Evolutionary conservation across 2,797 vertebrate genomes (phyloP).

Genomic region (Leontopithecus rosalia): DNA sequence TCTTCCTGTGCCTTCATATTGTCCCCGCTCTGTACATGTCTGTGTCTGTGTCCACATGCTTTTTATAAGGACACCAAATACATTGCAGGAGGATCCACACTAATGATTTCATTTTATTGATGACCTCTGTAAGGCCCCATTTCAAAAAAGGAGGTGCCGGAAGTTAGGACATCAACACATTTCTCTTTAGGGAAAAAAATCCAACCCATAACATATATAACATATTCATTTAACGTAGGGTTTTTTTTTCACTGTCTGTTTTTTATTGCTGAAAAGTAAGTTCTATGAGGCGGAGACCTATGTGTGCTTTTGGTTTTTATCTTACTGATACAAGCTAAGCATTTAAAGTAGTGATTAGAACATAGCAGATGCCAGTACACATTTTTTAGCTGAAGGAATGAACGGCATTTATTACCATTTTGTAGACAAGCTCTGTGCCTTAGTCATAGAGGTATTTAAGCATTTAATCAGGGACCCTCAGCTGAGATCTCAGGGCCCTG

Average conservation of each 20-base stretch:
- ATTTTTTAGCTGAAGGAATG: not conserved
- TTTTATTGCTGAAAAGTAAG: not conserved
- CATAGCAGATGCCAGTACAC: rapidly evolving
- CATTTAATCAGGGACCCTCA: not conserved
- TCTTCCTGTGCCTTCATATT: rapidly evolving
- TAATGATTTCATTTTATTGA: not conserved
- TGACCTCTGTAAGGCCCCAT: not conserved
- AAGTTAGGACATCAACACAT: not conserved
- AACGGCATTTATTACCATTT: no score
- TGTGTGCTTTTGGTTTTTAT: not conserved
- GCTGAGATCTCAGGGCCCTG: not conserved
- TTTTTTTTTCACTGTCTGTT: no score
- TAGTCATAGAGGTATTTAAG: not conserved
- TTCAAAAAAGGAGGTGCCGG: not conserved
- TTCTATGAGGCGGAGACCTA: rapidly evolving
- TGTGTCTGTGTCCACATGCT: not conserved
- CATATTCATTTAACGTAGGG: rapidly evolving
- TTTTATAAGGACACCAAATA: not conserved
- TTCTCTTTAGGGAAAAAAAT: not conserved
- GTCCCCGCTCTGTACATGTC: rapidly evolving
- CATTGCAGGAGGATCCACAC: rapidly evolving
- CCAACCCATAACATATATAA: rapidly evolving
- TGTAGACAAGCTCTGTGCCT: not conserved
- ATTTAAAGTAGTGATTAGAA: no score
- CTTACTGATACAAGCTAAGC: not conserved